phyloP scores from a whole-genome alignment of 2,113 vertebrate species.

The Lycocorax pyrrhopterus region DNA sequence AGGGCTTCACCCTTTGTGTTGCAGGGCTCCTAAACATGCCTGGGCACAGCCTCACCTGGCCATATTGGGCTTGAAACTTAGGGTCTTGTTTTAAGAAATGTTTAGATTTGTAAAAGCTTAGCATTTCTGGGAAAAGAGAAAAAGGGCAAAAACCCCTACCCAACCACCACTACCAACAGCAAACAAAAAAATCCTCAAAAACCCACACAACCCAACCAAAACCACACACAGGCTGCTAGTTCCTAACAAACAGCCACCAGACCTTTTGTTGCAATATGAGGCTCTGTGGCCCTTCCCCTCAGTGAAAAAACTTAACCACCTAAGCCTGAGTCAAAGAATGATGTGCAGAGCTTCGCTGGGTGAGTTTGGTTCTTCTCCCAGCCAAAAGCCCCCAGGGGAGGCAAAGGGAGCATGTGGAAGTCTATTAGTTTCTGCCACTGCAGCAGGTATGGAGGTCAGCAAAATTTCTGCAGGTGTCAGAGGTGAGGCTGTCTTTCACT shows the following conservation, averaged over 20 bases:
- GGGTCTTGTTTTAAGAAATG: not conserved
- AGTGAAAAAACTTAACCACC: not conserved
- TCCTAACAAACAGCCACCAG: not conserved
- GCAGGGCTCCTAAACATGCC: not conserved
- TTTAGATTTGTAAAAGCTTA: not conserved
- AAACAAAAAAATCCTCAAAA: not conserved
- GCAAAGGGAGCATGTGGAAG: not conserved
- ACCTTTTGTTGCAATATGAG: not conserved
- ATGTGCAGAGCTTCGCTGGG: not conserved
- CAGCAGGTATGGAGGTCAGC: not conserved
- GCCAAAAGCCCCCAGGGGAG: not conserved
- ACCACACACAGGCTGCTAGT: not conserved
- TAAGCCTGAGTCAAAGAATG: constrained; percentile 4
- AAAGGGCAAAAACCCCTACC: not conserved
- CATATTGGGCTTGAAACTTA: not conserved
- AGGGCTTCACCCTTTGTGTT: not conserved
- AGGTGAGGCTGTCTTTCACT: not conserved
- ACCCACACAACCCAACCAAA: not conserved
- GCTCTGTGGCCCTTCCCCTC: not conserved
- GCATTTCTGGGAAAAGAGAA: not conserved
- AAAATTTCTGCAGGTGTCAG: not conserved
- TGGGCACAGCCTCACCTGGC: not conserved
- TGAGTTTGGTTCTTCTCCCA: constrained; percentile 37
- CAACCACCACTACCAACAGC: not conserved
- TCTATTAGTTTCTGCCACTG: not conserved